These are phyloP conservation scores for Peromyscus nudipes DNA, from an alignment of 2,797 vertebrate genomes.

Conservation along the genomic window DNA sequence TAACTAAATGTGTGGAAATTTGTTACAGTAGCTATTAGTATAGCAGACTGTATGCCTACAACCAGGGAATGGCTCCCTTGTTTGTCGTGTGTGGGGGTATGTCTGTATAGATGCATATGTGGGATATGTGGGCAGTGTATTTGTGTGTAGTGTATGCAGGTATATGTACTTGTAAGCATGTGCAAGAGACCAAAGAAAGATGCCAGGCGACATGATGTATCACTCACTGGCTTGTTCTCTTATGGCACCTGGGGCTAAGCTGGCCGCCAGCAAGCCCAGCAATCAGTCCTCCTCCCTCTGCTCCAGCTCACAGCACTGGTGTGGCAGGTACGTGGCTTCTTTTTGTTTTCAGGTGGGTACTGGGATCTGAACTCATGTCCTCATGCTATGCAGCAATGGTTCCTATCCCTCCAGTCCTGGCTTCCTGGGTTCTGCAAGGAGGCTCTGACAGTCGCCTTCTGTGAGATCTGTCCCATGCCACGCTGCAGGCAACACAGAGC, in stretches of 20 bases:
- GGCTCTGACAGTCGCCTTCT: background rate
- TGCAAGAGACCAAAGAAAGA: background rate
- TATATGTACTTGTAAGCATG: background rate
- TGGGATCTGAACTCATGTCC: background rate
- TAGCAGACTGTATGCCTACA: background rate
- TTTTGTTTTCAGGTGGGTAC: background rate
- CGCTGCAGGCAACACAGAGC: background rate
- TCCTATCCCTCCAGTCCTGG: background rate
- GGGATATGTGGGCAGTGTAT: background rate
- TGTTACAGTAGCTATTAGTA: background rate
- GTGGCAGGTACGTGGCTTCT: background rate
- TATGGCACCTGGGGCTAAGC: background rate
- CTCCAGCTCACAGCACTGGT: background rate
- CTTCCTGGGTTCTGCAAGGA: background rate
- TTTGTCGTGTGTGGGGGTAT: background rate
- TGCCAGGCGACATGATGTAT: background rate
- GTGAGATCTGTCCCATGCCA: background rate
- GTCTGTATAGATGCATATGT: background rate
- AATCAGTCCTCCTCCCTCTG: background rate
- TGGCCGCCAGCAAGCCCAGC: background rate
- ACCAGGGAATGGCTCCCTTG: background rate
- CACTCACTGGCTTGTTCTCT: background rate
- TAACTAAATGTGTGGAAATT: background rate
- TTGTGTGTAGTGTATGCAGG: background rate
- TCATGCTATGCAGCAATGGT: background rate